Evolutionary conservation across 1,140 invertebrate genomes (phyloP).

Genomic region (Drosophila tropicalis): DNA sequence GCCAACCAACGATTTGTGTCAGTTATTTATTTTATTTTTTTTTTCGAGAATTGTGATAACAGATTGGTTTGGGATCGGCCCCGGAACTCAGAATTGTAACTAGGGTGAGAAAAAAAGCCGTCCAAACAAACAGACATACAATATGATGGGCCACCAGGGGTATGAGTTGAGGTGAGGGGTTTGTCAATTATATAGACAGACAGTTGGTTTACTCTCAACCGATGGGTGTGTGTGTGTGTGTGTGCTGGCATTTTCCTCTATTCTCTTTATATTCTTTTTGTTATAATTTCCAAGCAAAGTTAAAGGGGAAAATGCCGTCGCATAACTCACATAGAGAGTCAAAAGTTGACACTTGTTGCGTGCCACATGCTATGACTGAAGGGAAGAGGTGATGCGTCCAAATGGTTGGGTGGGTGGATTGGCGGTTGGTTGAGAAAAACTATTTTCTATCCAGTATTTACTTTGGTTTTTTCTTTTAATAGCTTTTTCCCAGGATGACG

Average conservation of each 20-base stretch:
- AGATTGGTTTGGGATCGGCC: conserved; percentile 60
- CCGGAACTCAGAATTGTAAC: conserved; percentile 54
- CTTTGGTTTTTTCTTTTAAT: conserved; percentile 45
- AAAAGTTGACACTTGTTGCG: conserved; percentile 74
- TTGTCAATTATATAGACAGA: conserved; percentile 54
- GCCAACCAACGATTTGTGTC: conserved; percentile 62
- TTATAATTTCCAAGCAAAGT: conserved; percentile 61
- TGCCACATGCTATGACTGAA: conserved; percentile 49
- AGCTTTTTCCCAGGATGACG: conserved; percentile 53
- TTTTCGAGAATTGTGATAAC: conserved; percentile 54
- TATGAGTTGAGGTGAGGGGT: conserved; percentile 31
- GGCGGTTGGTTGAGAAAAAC: conserved; percentile 23
- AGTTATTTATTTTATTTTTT: conserved; percentile 48
- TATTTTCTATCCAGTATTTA: conserved; percentile 17
- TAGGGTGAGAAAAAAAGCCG: conserved; percentile 78
- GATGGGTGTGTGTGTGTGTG: neutral
- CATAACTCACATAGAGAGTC: conserved; percentile 44
- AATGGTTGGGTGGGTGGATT: neutral
- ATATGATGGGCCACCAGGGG: neutral
- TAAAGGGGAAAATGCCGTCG: conserved; percentile 48
- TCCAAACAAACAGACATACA: conserved; percentile 64
- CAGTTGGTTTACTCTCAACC: conserved; percentile 35
- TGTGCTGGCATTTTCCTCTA: conserved; percentile 14
- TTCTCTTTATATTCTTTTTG: conserved; percentile 48
- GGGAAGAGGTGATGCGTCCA: neutral